Evolutionary conservation across 2,888 invertebrate species (phyloP).

Genomic region (Ashinkailepas kermadecensis): DNA sequence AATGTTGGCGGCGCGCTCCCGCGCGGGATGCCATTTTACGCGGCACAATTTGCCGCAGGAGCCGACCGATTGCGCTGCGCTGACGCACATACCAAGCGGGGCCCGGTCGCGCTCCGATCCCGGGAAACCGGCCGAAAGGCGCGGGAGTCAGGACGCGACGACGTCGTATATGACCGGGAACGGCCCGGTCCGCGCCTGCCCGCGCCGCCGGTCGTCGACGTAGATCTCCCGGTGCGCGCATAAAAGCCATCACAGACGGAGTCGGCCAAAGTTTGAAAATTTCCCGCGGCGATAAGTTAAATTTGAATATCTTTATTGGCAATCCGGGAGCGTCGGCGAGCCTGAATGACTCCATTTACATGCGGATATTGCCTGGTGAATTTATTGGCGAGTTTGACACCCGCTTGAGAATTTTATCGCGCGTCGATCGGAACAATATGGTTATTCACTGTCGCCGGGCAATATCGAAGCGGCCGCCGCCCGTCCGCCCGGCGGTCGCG

Average conservation of each 20-base stretch:
- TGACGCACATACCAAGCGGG: too few relatives aligned
- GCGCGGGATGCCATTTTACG: neutral
- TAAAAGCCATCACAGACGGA: neutral
- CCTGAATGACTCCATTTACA: constrained; percentile 18
- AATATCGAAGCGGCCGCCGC: neutral
- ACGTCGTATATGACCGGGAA: too few relatives aligned
- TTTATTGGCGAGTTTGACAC: constrained; percentile 22
- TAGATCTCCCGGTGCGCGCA: neutral
- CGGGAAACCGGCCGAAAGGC: too few relatives aligned
- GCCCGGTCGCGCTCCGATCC: too few relatives aligned
- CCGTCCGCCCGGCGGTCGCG: neutral
- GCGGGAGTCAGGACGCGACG: too few relatives aligned
- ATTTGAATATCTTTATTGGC: constrained; percentile 22
- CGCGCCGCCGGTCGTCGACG: neutral
- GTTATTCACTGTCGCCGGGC: constrained; percentile 6
- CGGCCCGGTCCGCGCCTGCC: neutral
- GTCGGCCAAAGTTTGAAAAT: neutral
- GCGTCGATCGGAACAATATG: constrained; percentile 15
- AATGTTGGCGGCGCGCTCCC: neutral
- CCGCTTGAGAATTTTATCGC: constrained; percentile 17
- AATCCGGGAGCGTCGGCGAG: constrained; percentile 2
- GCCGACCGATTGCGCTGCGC: too few relatives aligned
- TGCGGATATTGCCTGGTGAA: constrained; percentile 21
- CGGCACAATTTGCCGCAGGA: neutral
- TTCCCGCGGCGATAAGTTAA: constrained; percentile 15